Base-by-base conservation (phyloP, 1,140 invertebrate genomes). In the Cyphomyrmex costatus region DNA sequence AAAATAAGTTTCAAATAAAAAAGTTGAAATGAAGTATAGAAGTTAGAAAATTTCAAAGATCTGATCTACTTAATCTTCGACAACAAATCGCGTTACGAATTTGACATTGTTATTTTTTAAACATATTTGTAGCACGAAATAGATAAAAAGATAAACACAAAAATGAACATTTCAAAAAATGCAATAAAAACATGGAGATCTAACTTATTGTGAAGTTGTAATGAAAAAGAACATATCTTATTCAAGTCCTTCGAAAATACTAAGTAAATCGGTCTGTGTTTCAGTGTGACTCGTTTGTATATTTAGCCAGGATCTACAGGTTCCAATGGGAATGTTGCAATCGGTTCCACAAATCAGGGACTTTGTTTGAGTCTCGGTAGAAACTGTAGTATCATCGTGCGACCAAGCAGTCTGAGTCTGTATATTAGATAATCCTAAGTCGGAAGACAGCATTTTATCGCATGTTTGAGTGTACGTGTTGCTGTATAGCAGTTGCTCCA, bases 401-500 rank as follows among this genome's bases (percentile, higher is more conserved):
- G 94, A 89, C 95, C 95, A 96, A 21, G 95, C 93, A 1, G 96
- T 97, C 89, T 97, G 96, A 0, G 96, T 97, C 89, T 97, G 96
- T 58, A 96, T 96, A 79, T 96, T 95, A 10, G 95, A 96, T 36
- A 96, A 92, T 3, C 94, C 95, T 5, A 96, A 91, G 89, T 96
- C 96, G 76, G 92, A 93, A 53, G 94, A 93, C 27, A 96, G 89
- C 53, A 96, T 95, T 24, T 96, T 96, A 70, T 96, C 94, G 83
- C 96, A 96, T 12, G 96, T 97, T 91, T 97, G 96, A 3, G 96
- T 97, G 85, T 95, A 96, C 89, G 95, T 96, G 85, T 96, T 95
- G 51, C 92, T 96, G 76, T 96, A 96, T 12, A 96, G 94, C 79
- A 96, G 91, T 58, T 94, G 93, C 84, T 95, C 95, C 63, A 95